Conservation (phyloP, 2,113 vertebrate genomes). For the Pluvianellus socialis region DNA sequence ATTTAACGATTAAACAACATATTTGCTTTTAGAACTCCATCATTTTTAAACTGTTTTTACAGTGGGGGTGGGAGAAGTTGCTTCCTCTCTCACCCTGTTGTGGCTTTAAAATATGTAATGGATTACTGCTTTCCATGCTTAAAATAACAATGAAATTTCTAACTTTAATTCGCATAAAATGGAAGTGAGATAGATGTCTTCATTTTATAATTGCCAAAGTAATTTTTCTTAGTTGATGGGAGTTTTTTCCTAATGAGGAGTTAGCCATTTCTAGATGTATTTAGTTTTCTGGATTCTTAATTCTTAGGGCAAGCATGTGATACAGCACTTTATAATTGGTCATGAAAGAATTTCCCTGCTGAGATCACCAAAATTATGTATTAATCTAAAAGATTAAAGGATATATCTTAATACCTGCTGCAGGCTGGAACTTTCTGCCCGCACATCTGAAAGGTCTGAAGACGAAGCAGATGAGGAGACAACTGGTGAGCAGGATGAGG, state of each 20-base stretch:
- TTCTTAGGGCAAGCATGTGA: background rate
- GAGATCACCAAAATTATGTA: background rate
- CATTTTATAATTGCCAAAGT: background rate
- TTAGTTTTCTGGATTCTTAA: background rate
- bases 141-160: background rate
- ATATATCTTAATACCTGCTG: background rate
- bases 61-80: background rate
- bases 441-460: constrained; percentile 48
- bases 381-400: background rate
- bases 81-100: background rate
- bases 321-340: background rate
- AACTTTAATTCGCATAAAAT: background rate
- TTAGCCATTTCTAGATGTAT: background rate
- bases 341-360: background rate
- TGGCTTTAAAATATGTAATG: background rate
- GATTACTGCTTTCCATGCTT: background rate
- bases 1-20: background rate
- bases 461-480: constrained; percentile 24
- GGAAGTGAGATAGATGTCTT: background rate
- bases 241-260: background rate
- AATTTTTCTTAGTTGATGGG: background rate
- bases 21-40: background rate
- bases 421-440: constrained; percentile 46
- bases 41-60: background rate
- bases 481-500: constrained; percentile 7